Base-by-base conservation (phyloP, 1,140 invertebrate species). In the Armadillidium nasatum region DNA sequence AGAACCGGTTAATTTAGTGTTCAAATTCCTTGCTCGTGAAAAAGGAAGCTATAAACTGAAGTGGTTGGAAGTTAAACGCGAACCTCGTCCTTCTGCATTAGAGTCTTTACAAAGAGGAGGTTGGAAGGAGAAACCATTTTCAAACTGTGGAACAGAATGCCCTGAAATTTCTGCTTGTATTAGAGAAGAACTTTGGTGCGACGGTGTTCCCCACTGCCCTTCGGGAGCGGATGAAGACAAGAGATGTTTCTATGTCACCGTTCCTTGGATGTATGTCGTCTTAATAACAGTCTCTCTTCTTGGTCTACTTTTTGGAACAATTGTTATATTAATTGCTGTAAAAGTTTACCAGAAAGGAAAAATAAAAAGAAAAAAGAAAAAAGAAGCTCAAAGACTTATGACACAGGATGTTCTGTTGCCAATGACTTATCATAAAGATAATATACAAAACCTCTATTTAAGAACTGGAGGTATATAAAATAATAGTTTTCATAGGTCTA, bases 41-140 rank as follows among this genome's bases (percentile, higher is more conserved):
- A 87, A 88, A 6, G 90, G 90, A 0, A 89, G 87, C 82, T 92
- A 92, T 83, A 86, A 87, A 7, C 89, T 92, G 43, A 90, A 89
- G 72, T 92, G 91, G 91, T 91, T 93, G 85, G 91, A 92, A 79
- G 88, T 93, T 23, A 91, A 90, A 33, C 92, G 91, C 81, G 88
- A 90, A 80, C 88, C 90, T 0, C 85, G 86, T 0, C 81, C 87
- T 15, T 85, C 85, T 10, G 85, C 87, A 71, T 84, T 88, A 22
- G 85, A 85, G 54, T 85, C 86, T 81, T 72, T 78, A 10, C 76
- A 78, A 46, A 74, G 70, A 7, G 74, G 50, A 4, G 75, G 77
- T 10, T 74, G 75, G 11, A 46, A 74, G 15, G 68, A 67, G 4
- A 71, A 15, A 4, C 71, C 70, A 9, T 75, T 45, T 7, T 76